These are phyloP conservation scores for Adoxophyes honmai DNA, from an alignment of 1,140 invertebrate genomes.

Conservation along the genomic window DNA sequence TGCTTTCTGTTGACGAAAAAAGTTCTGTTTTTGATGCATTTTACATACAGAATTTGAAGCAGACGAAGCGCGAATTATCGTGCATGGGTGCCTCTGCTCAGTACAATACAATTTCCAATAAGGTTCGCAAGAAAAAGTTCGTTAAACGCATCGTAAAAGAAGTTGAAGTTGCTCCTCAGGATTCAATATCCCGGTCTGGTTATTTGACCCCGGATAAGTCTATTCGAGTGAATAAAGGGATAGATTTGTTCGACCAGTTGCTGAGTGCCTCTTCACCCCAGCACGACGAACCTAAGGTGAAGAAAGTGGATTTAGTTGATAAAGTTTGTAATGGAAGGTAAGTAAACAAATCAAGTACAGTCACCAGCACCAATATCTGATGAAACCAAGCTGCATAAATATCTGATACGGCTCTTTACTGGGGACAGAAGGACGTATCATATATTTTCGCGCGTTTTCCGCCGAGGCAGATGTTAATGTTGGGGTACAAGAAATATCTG, in stretches of 20 bases:
- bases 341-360: background rate
- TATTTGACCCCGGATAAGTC: slow-evolving; percentile 67
- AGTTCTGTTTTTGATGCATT: slow-evolving; percentile 60
- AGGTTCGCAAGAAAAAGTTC: slow-evolving; percentile 60
- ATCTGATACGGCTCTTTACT: too few species aligned
- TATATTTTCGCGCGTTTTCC: too few species aligned
- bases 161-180: slow-evolving; percentile 25
- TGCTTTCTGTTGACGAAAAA: slow-evolving; percentile 47
- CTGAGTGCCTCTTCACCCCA: slow-evolving; percentile 42
- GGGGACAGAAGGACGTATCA: too few species aligned
- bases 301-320: slow-evolving; percentile 22
- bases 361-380: too few species aligned
- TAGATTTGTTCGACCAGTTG: slow-evolving; percentile 58
- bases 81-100: slow-evolving; percentile 41
- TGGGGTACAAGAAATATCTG: too few species aligned
- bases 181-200: slow-evolving; percentile 29
- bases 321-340: background rate
- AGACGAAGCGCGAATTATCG: slow-evolving; percentile 59
- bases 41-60: slow-evolving; percentile 68
- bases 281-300: slow-evolving; percentile 11
- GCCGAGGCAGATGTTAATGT: too few species aligned
- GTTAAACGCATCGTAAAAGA: slow-evolving; percentile 50
- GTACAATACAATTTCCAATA: slow-evolving; percentile 39
- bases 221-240: slow-evolving; percentile 53
- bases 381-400: too few species aligned